Conservation (phyloP, 1,140 invertebrate genomes). For the Idris sp. region DNA sequence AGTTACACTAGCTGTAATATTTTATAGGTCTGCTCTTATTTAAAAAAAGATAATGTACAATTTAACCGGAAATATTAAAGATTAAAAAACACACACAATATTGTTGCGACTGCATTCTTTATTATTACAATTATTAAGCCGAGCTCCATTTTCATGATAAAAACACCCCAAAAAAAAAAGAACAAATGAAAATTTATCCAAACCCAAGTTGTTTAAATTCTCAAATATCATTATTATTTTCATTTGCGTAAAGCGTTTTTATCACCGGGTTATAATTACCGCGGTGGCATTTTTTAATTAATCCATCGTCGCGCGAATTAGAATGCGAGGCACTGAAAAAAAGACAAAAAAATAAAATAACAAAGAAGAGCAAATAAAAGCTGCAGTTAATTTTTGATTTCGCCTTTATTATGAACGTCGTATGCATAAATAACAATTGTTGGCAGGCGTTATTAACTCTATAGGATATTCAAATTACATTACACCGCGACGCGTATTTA, state of each 20-base stretch:
- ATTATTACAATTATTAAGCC: slow-evolving; percentile 34
- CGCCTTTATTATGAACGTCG: too few relatives aligned
- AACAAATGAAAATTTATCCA: slow-evolving; percentile 35
- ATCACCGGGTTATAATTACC: slow-evolving; percentile 14
- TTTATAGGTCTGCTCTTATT: slow-evolving; percentile 5
- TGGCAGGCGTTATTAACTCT: background rate
- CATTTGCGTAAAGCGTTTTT: slow-evolving; percentile 10
- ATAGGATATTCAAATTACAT: slow-evolving; percentile 7
- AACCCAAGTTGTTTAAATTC: slow-evolving; percentile 16
- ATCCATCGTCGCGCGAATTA: slow-evolving; percentile 3
- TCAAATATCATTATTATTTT: slow-evolving; percentile 31
- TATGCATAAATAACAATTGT: slow-evolving; percentile 9
- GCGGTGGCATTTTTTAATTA: slow-evolving; percentile 31
- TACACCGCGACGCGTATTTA: slow-evolving; percentile 18
- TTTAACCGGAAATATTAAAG: slow-evolving; percentile 23
- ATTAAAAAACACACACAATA: slow-evolving; percentile 17
- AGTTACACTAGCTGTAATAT: too few relatives aligned
- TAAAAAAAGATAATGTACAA: slow-evolving; percentile 33
- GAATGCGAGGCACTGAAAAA: too few relatives aligned
- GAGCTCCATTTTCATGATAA: slow-evolving; percentile 14
- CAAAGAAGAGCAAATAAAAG: too few relatives aligned
- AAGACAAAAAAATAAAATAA: background rate
- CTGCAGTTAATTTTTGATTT: too few relatives aligned
- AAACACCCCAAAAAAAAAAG: background rate
- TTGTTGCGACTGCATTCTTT: slow-evolving; percentile 36